Evolutionary conservation across 2,797 vertebrate species (phyloP).

Genomic region (Orientallactaga sibirica): DNA sequence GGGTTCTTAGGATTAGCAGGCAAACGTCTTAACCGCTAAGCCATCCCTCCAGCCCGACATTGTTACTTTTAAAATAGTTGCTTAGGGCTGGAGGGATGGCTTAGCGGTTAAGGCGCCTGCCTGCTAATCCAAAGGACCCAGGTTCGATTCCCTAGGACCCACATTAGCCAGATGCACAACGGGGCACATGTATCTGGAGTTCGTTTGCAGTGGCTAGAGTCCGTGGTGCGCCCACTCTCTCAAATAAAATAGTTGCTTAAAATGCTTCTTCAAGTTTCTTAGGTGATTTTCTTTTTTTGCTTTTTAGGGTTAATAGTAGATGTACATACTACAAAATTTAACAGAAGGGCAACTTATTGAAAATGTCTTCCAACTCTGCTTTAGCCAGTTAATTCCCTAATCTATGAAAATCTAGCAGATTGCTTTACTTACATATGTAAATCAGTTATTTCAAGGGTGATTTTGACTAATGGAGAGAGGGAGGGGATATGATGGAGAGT

Average conservation of each 20-base stretch:
- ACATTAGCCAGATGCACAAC: too few relatives aligned
- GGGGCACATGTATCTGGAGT: too few relatives aligned
- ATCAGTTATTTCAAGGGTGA: background rate
- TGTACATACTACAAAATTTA: conserved; percentile 19
- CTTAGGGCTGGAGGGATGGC: too few relatives aligned
- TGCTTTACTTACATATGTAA: background rate
- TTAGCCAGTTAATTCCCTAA: background rate
- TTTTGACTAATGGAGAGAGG: background rate
- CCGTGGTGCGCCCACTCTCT: too few relatives aligned
- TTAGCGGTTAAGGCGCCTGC: too few relatives aligned
- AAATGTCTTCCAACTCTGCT: background rate
- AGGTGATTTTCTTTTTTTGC: conserved; percentile 40
- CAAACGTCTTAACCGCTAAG: too few relatives aligned
- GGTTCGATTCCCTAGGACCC: too few relatives aligned
- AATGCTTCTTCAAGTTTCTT: background rate
- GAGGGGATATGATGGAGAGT: too few relatives aligned
- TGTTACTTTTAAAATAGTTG: conserved; percentile 10
- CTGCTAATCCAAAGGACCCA: too few relatives aligned
- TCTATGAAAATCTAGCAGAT: background rate
- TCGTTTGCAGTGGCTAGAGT: too few relatives aligned
- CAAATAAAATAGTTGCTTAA: background rate
- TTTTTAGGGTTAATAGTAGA: background rate
- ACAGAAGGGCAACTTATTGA: background rate
- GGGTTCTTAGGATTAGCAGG: too few relatives aligned
- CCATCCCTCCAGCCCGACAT: background rate